These are phyloP conservation scores for Rhopilema esculentum DNA, from an alignment of 30 jellyfish, hydroid and myxozoan genomes.

Conservation along the genomic window DNA sequence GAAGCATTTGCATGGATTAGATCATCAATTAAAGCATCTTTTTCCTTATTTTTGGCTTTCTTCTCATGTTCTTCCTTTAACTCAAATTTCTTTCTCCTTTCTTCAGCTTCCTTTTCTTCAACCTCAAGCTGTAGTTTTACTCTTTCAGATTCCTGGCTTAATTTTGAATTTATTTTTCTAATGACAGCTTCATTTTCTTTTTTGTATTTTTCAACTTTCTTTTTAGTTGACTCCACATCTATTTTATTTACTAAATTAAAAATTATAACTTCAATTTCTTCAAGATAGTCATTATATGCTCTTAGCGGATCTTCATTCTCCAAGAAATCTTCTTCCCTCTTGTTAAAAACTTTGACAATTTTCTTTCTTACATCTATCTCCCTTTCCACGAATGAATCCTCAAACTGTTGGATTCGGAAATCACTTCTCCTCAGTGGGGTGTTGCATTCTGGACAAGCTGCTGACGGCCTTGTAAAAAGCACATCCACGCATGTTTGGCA, in stretches of 20 bases:
- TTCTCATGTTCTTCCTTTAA: conserved; percentile 61
- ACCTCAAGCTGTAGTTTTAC: conserved; percentile 59
- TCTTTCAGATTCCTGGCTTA: conserved; percentile 86
- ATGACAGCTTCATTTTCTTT: conserved; percentile 83
- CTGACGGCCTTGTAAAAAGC: conserved; percentile 95
- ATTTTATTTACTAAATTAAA: conserved; percentile 83
- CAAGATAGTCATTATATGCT: conserved; percentile 91
- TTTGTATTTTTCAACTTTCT: conserved; percentile 82
- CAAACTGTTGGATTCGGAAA: conserved; percentile 92
- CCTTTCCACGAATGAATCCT: conserved; percentile 88
- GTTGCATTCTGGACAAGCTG: conserved; percentile 97
- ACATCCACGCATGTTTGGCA: conserved; percentile 98
- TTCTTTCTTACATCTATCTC: conserved; percentile 93
- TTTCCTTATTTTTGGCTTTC: conserved; percentile 76
- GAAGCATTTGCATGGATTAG: conserved; percentile 95
- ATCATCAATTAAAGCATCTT: conserved; percentile 89
- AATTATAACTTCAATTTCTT: conserved; percentile 86
- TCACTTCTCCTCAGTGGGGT: conserved; percentile 95
- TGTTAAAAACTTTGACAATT: conserved; percentile 79
- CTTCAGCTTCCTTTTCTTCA: conserved; percentile 73
- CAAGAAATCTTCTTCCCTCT: conserved; percentile 85
- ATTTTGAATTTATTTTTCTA: conserved; percentile 81
- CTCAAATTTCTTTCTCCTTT: conserved; percentile 47
- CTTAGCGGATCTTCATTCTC: conserved; percentile 55
- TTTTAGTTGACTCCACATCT: conserved; percentile 88